Conservation (phyloP, 1,140 invertebrate species). For the Eriosoma lanigerum region DNA sequence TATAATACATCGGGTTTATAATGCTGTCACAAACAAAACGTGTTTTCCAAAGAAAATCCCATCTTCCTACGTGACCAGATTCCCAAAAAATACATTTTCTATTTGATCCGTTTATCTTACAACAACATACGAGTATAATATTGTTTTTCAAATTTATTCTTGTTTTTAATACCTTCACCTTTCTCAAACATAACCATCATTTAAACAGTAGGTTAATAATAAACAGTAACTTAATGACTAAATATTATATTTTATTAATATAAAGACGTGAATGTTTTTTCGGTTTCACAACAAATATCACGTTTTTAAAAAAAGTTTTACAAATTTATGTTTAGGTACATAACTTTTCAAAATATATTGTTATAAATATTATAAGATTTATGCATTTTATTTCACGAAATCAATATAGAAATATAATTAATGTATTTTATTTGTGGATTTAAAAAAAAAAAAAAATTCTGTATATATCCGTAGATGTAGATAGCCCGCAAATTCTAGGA, state of each 20-base stretch:
- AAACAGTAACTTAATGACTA: not conserved
- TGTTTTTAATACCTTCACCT: not conserved
- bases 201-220: not conserved
- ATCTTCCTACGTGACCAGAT: conserved; percentile 25
- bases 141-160: conserved; percentile 18
- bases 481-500: too few species aligned
- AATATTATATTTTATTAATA: not conserved
- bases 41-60: conserved; percentile 54
- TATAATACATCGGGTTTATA: not conserved
- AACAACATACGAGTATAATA: not conserved
- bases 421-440: too few species aligned
- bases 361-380: not conserved
- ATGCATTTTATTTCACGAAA: too few species aligned
- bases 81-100: conserved; percentile 14
- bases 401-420: too few species aligned
- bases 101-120: not conserved
- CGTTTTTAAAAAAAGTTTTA: too few species aligned
- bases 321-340: too few species aligned
- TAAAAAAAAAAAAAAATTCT: too few species aligned
- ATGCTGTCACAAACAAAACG: conserved; percentile 43
- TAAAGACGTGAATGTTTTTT: not conserved
- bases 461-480: too few species aligned
- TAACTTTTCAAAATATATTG: not conserved
- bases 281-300: not conserved
- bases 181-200: conserved; percentile 18